Conservation (phyloP, 2,888 invertebrate genomes). For the Phengaris alcon region DNA sequence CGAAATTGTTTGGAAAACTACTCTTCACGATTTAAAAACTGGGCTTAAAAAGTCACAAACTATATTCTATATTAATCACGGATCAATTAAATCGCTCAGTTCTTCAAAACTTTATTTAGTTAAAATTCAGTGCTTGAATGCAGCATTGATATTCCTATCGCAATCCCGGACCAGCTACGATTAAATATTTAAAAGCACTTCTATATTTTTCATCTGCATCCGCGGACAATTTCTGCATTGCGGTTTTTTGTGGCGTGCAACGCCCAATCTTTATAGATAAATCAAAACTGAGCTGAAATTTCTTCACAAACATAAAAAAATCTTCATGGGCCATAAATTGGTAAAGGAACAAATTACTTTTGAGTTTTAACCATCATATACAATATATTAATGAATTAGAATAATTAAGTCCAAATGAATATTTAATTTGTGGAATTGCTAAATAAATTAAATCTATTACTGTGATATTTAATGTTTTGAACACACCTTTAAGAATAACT, state of each 20-base stretch:
- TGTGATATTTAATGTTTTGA: background rate
- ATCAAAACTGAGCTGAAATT: background rate
- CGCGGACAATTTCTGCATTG: slow-evolving; percentile 2
- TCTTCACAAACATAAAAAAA: background rate
- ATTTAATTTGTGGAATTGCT: no score
- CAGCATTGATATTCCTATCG: background rate
- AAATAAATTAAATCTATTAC: background rate
- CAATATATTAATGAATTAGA: background rate
- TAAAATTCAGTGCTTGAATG: background rate
- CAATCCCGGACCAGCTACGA: background rate
- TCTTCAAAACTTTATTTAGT: background rate
- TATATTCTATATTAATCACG: background rate
- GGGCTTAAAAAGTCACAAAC: no score
- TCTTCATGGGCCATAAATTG: background rate
- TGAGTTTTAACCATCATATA: no score
- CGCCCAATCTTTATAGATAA: background rate
- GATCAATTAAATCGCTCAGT: background rate
- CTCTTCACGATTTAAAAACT: no score
- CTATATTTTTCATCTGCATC: background rate
- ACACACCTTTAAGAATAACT: background rate
- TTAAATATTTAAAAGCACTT: background rate
- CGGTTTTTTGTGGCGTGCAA: background rate
- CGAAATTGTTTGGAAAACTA: no score
- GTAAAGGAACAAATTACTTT: no score
- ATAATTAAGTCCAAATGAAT: background rate